These are phyloP conservation scores for Ceratosolen fusciceps DNA, from an alignment of 1,140 invertebrate species.

Conservation along the genomic window DNA sequence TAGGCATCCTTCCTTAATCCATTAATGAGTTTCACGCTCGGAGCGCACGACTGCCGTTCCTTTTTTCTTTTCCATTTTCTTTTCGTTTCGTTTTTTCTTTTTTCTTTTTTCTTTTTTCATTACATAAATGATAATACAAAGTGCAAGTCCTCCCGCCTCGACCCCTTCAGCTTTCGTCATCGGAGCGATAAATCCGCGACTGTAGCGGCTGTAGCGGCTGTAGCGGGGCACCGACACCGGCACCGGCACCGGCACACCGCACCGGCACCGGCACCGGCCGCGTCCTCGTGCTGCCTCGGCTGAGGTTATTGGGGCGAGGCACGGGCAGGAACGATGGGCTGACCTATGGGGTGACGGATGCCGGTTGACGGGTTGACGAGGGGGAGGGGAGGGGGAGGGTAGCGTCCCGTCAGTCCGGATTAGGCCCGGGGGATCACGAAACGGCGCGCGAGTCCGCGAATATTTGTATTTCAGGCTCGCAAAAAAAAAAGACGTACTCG, in stretches of 20 bases:
- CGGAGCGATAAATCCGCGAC: constrained; percentile 24
- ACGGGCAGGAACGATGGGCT: no score
- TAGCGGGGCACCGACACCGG: no score
- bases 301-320: no score
- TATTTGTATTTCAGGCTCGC: constrained; percentile 1
- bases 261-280: no score
- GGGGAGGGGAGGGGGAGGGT: not conserved
- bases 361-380: no score
- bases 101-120: no score
- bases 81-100: no score
- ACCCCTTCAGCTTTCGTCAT: constrained; percentile 3
- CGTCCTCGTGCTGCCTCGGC: no score
- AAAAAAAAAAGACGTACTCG: constrained; percentile 17
- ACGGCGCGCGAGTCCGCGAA: constrained; percentile 7
- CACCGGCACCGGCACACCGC: no score
- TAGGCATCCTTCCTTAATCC: constrained; percentile 4
- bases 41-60: constrained; percentile 8
- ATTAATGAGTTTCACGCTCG: constrained; percentile 22
- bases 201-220: no score
- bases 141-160: constrained; percentile 13
- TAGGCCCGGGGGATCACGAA: not conserved
- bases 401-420: constrained; percentile 1
- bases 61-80: no score
- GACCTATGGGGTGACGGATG: no score
- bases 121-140: constrained; percentile 14